Percentiles rank a stretch among this genome's conserved stretches.
These are phyloP conservation scores for Ctenopoma multispine DNA, from an alignment of 2,797 vertebrate species.

Conservation along the genomic window DNA sequence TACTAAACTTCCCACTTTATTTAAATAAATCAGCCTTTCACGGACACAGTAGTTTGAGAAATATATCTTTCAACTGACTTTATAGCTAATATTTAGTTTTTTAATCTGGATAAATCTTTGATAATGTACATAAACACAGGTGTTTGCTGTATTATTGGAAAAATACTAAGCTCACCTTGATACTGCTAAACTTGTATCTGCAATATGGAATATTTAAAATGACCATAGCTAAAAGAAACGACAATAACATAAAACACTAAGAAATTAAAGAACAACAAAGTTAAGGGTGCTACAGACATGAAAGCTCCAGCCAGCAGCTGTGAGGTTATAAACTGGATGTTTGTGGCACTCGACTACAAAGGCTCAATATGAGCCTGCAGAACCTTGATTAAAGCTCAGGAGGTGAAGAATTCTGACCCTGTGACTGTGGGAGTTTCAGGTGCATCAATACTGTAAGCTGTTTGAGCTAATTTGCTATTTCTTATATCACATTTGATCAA, in stretches of 20 bases:
- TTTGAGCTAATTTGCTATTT: neutral
- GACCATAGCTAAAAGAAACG: neutral
- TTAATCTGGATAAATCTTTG: neutral
- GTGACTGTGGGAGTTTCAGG: neutral
- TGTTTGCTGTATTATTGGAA: neutral
- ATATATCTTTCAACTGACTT: neutral
- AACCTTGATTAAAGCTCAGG: constrained; percentile 31
- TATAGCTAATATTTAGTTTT: constrained; percentile 5
- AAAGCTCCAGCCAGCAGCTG: neutral
- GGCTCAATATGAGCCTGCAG: constrained; percentile 13
- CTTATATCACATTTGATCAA: neutral
- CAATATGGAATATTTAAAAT: neutral
- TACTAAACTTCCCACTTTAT: constrained; percentile 23
- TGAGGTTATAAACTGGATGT: neutral
- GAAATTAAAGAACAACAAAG: neutral
- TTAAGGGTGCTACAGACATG: neutral
- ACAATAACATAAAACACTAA: neutral
- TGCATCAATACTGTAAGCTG: neutral
- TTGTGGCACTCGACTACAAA: constrained; percentile 15
- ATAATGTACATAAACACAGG: neutral
- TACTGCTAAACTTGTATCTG: neutral
- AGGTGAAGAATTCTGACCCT: constrained; percentile 20
- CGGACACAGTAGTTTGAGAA: constrained; percentile 14
- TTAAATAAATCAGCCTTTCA: constrained; percentile 43
- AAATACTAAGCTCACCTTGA: neutral